Conservation (phyloP, 2,113 vertebrate species). For the Carassius carassius region DNA sequence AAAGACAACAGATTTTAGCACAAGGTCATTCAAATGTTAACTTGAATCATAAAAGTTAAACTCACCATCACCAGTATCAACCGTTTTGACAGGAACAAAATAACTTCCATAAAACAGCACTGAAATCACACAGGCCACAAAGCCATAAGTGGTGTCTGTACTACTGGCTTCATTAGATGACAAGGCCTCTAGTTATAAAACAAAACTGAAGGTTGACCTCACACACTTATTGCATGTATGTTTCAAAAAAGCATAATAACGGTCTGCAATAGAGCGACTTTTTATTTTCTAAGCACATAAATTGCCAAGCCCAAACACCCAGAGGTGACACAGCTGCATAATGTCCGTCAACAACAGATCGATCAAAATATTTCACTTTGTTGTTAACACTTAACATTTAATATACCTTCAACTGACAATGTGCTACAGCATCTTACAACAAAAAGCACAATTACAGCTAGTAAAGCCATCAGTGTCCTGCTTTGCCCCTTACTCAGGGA, state of each 20-base stretch:
- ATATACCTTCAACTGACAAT: conserved; percentile 33
- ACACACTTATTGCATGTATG: neutral
- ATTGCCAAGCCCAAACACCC: neutral
- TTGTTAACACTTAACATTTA: neutral
- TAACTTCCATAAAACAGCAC: conserved; percentile 86
- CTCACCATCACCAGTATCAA: conserved; percentile 85
- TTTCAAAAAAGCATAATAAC: neutral
- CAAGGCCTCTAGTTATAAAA: conserved; percentile 15
- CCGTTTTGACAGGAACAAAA: conserved; percentile 86
- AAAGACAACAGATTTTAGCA: neutral
- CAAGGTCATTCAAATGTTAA: neutral
- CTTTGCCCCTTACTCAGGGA: neutral
- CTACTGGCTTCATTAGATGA: neutral
- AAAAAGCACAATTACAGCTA: conserved; percentile 14
- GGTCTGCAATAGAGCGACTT: neutral
- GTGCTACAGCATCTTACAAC: neutral
- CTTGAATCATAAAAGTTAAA: neutral
- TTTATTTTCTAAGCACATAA: neutral
- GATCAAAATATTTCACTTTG: neutral
- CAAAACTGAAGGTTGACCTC: neutral
- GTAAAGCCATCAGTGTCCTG: conserved; percentile 24
- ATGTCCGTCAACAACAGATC: neutral
- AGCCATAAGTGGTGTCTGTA: conserved; percentile 65
- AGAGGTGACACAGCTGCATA: neutral
- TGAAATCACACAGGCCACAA: conserved; percentile 75